phyloP scores from a whole-genome alignment of 2,113 vertebrate species.

The Pangasianodon hypophthalmus region DNA sequence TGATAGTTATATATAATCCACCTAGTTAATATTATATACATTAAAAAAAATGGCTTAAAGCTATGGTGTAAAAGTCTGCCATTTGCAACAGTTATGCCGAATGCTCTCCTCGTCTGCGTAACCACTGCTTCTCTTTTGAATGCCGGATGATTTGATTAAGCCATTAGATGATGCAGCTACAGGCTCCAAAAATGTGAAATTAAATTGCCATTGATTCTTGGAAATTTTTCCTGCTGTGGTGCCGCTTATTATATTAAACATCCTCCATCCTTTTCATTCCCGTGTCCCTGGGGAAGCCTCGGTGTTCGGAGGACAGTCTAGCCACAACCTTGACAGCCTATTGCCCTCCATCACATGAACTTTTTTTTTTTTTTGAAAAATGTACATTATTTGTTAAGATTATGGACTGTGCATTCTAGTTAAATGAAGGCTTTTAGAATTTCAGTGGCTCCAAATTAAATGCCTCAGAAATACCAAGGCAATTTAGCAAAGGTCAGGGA shows the following conservation, averaged over 20 bases:
- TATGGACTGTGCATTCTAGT: background rate
- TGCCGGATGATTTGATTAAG: slow-evolving; percentile 51
- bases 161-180: slow-evolving; percentile 31
- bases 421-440: slow-evolving; percentile 40
- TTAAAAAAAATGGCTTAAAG: background rate
- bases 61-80: background rate
- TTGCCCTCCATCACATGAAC: background rate
- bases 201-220: slow-evolving; percentile 57
- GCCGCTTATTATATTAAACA: slow-evolving; percentile 59
- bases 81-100: background rate
- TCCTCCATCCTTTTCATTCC: slow-evolving; percentile 64
- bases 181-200: slow-evolving; percentile 47
- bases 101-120: background rate
- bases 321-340: background rate
- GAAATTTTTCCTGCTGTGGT: slow-evolving; percentile 21
- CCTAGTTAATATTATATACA: background rate
- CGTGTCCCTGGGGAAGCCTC: slow-evolving; percentile 44
- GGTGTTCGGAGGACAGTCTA: slow-evolving; percentile 6
- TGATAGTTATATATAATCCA: background rate
- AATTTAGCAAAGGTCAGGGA: slow-evolving; percentile 3
- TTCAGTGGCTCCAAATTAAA: slow-evolving; percentile 27
- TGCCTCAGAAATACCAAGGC: slow-evolving; percentile 28
- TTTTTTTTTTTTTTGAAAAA: background rate
- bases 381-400: slow-evolving; percentile 6
- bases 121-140: slow-evolving; percentile 33